Base-by-base conservation (phyloP, 2,888 invertebrate genomes). In the Hypsopygia costalis region DNA sequence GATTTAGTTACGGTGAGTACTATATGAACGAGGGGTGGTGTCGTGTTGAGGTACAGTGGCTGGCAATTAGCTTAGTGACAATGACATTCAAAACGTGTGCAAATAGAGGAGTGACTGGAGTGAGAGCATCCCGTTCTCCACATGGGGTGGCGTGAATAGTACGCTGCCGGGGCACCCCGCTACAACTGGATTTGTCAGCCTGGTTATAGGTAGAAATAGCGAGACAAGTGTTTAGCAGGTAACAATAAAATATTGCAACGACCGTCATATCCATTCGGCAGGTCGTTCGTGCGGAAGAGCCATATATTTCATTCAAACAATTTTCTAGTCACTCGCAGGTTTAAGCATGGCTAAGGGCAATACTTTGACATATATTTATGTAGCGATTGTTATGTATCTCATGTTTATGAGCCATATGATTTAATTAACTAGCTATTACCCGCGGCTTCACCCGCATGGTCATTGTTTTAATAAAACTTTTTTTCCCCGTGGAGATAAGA, bases 61-160 rank as follows among this genome's bases (percentile, higher is more conserved):
- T 58, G 67, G 63, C 82, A 82, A 85, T 85, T 83, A 85, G 77
- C 73, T 65, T 71, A 61, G 55, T 79, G 80, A 83, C 82, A 82
- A 83, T 85, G 82, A 81, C 81, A 85, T 85, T 83, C 83, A 82
- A 74, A 82, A 80, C 78, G 71, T 77, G 78, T 75, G 76, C 80
- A 81, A 83, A 83, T 83, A 82, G 71, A 72, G 61, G 44, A 49
- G 58, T 49, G 50, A 46, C 41, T 2, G 43, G 42, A 51, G 27
- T 5, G 29, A 10, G 36, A 29, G 8, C 22, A 37, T n/a, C 9
- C 33, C n/a, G 16, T 7, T 20, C 16, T 16, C 16, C 16, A 16
- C 16, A 16, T 16, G 16, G 16, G 16, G 16, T 4, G 16, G 16
- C 16, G 16, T 16, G 16, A 16, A 4, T 16, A 4, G 16, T 4